These are phyloP conservation scores for Phoxinus dragarum DNA, from an alignment of 2,797 vertebrate species.

Conservation along the genomic window DNA sequence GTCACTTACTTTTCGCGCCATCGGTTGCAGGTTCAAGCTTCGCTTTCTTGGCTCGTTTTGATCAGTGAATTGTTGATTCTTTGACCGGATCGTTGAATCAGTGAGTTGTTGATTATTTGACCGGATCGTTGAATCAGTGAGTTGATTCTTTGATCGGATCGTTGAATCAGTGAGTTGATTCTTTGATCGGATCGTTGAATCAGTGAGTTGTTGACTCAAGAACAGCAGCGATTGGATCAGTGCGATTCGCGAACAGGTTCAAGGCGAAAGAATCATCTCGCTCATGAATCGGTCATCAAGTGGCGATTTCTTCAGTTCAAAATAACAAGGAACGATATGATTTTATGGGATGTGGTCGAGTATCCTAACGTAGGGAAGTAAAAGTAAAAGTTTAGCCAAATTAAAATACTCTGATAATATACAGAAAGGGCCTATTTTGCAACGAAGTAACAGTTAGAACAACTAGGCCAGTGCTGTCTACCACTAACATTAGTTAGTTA, in stretches of 20 bases:
- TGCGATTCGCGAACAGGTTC: neutral
- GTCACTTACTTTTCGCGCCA: neutral
- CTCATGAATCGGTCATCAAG: neutral
- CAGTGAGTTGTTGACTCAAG: neutral
- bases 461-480: neutral
- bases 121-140: neutral
- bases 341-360: neutral
- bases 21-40: neutral
- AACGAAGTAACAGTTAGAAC: too few relatives aligned
- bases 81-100: neutral
- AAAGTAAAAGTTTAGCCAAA: neutral
- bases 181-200: neutral
- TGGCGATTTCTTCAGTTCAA: neutral
- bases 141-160: neutral
- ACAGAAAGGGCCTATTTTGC: neutral
- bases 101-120: neutral
- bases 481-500: neutral
- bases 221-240: neutral
- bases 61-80: too few relatives aligned
- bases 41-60: neutral
- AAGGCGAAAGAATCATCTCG: neutral
- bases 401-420: neutral
- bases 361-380: neutral
- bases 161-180: too few relatives aligned
- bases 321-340: neutral